A percentile compares a stretch with the other conserved stretches of the same genome.
phyloP scores from a whole-genome alignment of 2,888 invertebrate species.

The Tipula confusa region DNA sequence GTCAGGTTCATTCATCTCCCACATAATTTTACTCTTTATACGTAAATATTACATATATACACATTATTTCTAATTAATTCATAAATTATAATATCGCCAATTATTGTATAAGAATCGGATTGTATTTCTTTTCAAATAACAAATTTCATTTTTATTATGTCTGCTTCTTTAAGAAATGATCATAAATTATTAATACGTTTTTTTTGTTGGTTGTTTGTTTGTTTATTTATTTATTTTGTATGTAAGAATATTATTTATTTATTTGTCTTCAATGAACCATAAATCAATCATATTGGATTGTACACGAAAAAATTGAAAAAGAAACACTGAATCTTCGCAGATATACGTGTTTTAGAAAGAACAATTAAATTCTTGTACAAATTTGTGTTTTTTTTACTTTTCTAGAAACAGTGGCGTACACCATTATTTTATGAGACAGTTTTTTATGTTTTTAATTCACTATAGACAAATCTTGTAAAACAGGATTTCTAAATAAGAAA shows the following conservation, averaged over 20 bases:
- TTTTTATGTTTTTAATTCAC: no score
- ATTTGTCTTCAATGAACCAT: slow-evolving; percentile 15
- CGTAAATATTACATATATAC: no score
- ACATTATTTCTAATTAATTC: neutral
- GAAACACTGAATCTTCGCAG: neutral
- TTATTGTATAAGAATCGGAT: slow-evolving; percentile 8
- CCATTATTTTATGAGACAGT: no score
- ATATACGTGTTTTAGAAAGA: neutral
- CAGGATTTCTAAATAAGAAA: no score
- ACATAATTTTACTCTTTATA: neutral
- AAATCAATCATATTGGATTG: neutral
- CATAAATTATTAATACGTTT: neutral
- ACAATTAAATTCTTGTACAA: neutral
- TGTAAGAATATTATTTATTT: slow-evolving; percentile 7
- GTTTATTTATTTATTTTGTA: neutral
- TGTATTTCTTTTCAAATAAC: slow-evolving; percentile 17
- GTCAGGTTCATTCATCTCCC: slow-evolving; percentile 20
- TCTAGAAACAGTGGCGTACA: neutral
- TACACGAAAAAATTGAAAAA: neutral
- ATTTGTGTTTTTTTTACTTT: neutral
- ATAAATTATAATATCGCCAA: slow-evolving; percentile 3
- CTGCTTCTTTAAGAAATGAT: neutral
- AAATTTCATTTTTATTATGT: slow-evolving; percentile 5
- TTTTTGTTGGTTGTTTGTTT: neutral
- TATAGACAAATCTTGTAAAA: no score